These are phyloP conservation scores for Siniperca scherzeri DNA, from an alignment of 2,797 vertebrate genomes.

Conservation along the genomic window DNA sequence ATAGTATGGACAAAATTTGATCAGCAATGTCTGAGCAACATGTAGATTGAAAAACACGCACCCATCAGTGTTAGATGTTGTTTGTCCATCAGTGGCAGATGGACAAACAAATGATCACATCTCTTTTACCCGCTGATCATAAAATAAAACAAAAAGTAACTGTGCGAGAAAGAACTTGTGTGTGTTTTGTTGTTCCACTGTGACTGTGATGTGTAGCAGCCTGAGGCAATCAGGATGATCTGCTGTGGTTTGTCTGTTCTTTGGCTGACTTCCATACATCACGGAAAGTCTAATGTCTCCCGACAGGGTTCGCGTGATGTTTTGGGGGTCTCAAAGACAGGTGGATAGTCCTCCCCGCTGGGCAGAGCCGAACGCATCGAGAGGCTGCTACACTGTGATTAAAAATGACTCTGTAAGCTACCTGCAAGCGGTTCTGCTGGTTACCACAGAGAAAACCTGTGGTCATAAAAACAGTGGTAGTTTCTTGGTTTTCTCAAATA, in stretches of 20 bases:
- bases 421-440: slow-evolving; percentile 22
- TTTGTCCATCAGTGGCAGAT: background rate
- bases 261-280: slow-evolving; percentile 63
- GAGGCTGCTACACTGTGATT: slow-evolving; percentile 62
- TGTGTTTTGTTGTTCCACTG: slow-evolving; percentile 32
- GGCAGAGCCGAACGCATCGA: slow-evolving; percentile 34
- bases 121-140: background rate
- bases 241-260: slow-evolving; percentile 35
- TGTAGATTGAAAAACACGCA: background rate
- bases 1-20: background rate
- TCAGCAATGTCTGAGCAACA: background rate
- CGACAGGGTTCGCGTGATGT: slow-evolving; percentile 51
- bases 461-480: background rate
- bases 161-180: background rate
- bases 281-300: slow-evolving; percentile 61
- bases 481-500: background rate
- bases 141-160: background rate
- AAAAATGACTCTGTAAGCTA: slow-evolving; percentile 43
- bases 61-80: background rate
- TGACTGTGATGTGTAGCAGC: slow-evolving; percentile 41
- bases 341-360: slow-evolving; percentile 52
- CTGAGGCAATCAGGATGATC: slow-evolving; percentile 38
- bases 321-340: slow-evolving; percentile 62
- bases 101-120: background rate
- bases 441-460: background rate